These are phyloP conservation scores for Nasonia vitripennis DNA, from an alignment of 1,140 invertebrate species.

Conservation along the genomic window DNA sequence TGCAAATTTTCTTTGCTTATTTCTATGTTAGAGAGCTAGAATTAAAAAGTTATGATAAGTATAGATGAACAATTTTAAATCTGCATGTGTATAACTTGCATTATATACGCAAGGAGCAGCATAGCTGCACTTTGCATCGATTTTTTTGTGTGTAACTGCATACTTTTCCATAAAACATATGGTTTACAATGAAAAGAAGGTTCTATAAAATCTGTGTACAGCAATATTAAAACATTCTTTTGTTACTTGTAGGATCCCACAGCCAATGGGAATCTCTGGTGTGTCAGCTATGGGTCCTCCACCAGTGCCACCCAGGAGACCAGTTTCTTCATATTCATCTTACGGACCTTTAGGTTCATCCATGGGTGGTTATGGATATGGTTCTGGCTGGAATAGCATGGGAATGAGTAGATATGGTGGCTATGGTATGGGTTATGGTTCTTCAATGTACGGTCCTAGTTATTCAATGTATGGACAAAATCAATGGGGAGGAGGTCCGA, in stretches of 20 bases:
- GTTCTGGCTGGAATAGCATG: slow-evolving; percentile 63
- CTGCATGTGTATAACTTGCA: no score
- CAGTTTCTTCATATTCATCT: slow-evolving; percentile 56
- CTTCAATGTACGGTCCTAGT: slow-evolving; percentile 62
- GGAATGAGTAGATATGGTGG: slow-evolving; percentile 61
- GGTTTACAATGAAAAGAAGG: no score
- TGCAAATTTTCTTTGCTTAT: not conserved
- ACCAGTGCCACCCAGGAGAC: slow-evolving; percentile 65
- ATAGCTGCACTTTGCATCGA: no score
- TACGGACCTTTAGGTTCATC: slow-evolving; percentile 66
- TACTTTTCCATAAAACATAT: no score
- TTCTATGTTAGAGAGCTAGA: no score
- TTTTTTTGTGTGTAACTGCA: no score
- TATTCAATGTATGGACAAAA: slow-evolving; percentile 68
- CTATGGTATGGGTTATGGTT: slow-evolving; percentile 57
- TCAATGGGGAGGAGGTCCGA: slow-evolving; percentile 69
- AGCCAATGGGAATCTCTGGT: slow-evolving; percentile 54
- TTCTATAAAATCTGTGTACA: no score
- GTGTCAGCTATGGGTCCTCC: slow-evolving; percentile 56
- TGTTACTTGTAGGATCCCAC: slow-evolving; percentile 45
- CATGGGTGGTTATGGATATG: slow-evolving; percentile 54
- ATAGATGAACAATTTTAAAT: no score
- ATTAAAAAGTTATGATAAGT: no score
- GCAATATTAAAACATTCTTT: not conserved
- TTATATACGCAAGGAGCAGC: no score